Evolutionary conservation across 2,113 vertebrate genomes (phyloP).

Genomic region (Rhea americana): DNA sequence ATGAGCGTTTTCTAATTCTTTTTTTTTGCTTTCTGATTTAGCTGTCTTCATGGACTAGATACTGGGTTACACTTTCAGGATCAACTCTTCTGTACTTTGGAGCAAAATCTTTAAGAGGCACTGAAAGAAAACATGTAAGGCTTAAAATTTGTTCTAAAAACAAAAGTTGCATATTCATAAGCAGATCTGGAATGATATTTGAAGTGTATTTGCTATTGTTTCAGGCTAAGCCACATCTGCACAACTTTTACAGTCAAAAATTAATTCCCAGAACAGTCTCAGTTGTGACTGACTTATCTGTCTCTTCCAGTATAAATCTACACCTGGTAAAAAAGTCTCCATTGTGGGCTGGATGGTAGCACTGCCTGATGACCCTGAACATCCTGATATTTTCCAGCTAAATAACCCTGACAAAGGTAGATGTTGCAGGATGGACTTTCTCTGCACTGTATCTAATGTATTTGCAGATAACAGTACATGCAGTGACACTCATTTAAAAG

Average conservation of each 20-base stretch:
- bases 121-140: conserved; percentile 92
- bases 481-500: not conserved
- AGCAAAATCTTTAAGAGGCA: conserved; percentile 90
- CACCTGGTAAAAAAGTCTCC: conserved; percentile 90
- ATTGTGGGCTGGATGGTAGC: conserved; percentile 94
- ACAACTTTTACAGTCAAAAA: not conserved
- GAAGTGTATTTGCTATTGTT: not conserved
- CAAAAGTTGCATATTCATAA: not conserved
- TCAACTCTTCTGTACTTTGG: conserved; percentile 91
- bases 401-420: conserved; percentile 95
- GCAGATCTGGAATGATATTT: not conserved
- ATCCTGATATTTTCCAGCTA: conserved; percentile 94
- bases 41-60: conserved; percentile 86
- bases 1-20: not conserved
- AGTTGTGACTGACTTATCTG: not conserved
- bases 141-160: not conserved
- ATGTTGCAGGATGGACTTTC: not conserved
- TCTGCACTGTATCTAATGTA: not conserved
- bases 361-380: conserved; percentile 90
- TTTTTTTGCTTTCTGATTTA: conserved; percentile 33
- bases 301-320: conserved; percentile 89
- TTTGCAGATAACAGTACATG: not conserved
- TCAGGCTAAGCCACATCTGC: not conserved
- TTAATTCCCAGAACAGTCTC: not conserved
- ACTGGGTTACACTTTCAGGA: conserved; percentile 91